Base-by-base conservation (phyloP, 37 sponge, comb jelly and placozoan genomes). In the Axinella damicornis region DNA sequence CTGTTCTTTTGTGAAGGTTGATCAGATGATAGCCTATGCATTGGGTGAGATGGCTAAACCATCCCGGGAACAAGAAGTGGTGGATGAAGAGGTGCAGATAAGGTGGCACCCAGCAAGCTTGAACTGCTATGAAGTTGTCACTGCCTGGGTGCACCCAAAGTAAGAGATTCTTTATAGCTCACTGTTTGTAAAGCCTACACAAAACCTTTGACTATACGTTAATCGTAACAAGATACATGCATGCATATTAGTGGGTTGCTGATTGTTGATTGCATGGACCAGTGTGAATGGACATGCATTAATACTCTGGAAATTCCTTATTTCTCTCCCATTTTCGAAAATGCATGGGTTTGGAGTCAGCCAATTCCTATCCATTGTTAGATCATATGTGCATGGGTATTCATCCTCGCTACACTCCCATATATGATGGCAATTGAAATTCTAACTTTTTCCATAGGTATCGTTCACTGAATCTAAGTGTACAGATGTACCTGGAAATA, bases 71-170 rank as follows among this genome's bases (percentile, higher is more conserved):
- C 63, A 35, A 32, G 31, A 24, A 21, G 62, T 2, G 21, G 69
- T 39, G 40, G 73, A 57, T 34, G 84, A 61, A 0, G 72, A 78
- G 56, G 77, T 69, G 34, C 0, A n/a, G 60, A 57, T 20, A 0
- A 68, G 70, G 33, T 71, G 71, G 69, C 18, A 40, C 11, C 21
- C 46, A 53, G 37, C 40, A 71, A 9, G 28, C 28, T 2, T 31
- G 2, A 17, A 53, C 27, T 88, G 82, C 78, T 91, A 88, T 62
- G 92, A 91, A 62, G 74, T 91, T 34, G 92, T 91, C 25, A 91
- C 92, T 21, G 89, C 89, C 1, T 91, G 89, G 89, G 86, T 88
- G 5, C 85, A 91, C 60, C 95, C 95, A 32, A 88, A 63, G 89
- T 95, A 34, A 53, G 85, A 9, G 55, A 65, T n/a, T n/a, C n/a